phyloP scores from a whole-genome alignment of 2,888 invertebrate species.

The Frankliniella fusca region DNA sequence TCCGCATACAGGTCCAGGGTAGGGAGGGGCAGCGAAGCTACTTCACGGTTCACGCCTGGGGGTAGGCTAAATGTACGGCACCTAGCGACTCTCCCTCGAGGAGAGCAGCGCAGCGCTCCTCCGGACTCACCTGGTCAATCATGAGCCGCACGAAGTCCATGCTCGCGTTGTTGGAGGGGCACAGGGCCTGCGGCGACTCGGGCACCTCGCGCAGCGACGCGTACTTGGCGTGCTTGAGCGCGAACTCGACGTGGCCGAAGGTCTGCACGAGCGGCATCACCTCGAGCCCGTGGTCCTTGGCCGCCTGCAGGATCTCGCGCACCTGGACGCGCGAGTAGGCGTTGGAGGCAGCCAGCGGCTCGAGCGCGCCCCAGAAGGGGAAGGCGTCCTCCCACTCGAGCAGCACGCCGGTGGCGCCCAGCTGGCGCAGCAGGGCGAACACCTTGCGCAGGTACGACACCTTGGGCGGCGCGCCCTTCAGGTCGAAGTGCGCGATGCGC shows the following conservation, averaged over 20 bases:
- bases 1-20: neutral
- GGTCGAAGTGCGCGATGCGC: slow-evolving; percentile 67
- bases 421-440: slow-evolving; percentile 54
- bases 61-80: neutral
- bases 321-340: slow-evolving; percentile 58
- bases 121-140: slow-evolving; percentile 60
- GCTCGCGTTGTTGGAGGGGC: slow-evolving; percentile 62
- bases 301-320: slow-evolving; percentile 51
- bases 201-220: slow-evolving; percentile 61
- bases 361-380: slow-evolving; percentile 61
- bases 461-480: slow-evolving; percentile 73
- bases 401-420: slow-evolving; percentile 69
- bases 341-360: slow-evolving; percentile 54
- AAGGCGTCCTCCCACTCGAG: slow-evolving; percentile 81
- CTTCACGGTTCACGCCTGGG: too few species aligned
- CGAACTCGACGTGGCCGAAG: slow-evolving; percentile 72
- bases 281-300: slow-evolving; percentile 56
- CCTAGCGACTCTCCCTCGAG: neutral
- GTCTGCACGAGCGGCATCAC: slow-evolving; percentile 73
- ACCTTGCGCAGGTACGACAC: slow-evolving; percentile 57
- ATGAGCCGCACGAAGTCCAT: slow-evolving; percentile 61
- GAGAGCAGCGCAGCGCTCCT: neutral
- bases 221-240: slow-evolving; percentile 62
- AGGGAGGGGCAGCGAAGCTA: neutral
- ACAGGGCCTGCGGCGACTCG: slow-evolving; percentile 65